These are phyloP conservation scores for Proales similis DNA, from an alignment of 1,140 invertebrate genomes.

Conservation along the genomic window DNA sequence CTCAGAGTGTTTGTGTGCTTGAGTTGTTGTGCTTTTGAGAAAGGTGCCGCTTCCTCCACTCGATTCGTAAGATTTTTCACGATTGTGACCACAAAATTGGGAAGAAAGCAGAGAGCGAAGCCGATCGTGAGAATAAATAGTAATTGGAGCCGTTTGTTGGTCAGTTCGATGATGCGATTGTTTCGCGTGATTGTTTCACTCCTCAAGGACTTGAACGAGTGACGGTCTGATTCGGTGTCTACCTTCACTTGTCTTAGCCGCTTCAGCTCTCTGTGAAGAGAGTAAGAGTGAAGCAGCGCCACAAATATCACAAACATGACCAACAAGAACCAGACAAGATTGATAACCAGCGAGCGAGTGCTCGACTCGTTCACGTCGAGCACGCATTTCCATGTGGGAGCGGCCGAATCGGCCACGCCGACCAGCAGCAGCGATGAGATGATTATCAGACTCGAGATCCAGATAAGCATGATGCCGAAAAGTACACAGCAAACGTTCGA, in stretches of 20 bases:
- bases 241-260: background rate
- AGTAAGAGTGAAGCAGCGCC: conserved; percentile 21
- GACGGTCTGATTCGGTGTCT: too few relatives aligned
- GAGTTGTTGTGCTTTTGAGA: too few relatives aligned
- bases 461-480: conserved; percentile 26
- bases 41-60: too few relatives aligned
- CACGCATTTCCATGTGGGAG: conserved; percentile 30
- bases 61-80: conserved; percentile 32
- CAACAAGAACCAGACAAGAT: conserved; percentile 35
- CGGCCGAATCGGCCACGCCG: conserved; percentile 25
- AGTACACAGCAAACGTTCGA: conserved; percentile 29
- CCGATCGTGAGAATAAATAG: conserved; percentile 1
- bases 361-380: conserved; percentile 16
- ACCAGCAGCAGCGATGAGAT: conserved; percentile 29
- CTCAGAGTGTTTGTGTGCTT: conserved; percentile 7
- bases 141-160: conserved; percentile 18
- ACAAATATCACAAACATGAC: conserved; percentile 21
- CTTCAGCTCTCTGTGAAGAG: conserved; percentile 25
- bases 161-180: conserved; percentile 22
- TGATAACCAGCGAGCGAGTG: conserved; percentile 23
- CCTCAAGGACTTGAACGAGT: too few relatives aligned
- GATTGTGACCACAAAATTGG: conserved; percentile 28
- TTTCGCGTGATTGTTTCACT: conserved; percentile 6
- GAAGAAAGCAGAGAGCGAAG: conserved; percentile 28
- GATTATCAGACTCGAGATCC: conserved; percentile 34